Conservation (phyloP, 2,888 invertebrate species). For the Maniola hyperantus region DNA sequence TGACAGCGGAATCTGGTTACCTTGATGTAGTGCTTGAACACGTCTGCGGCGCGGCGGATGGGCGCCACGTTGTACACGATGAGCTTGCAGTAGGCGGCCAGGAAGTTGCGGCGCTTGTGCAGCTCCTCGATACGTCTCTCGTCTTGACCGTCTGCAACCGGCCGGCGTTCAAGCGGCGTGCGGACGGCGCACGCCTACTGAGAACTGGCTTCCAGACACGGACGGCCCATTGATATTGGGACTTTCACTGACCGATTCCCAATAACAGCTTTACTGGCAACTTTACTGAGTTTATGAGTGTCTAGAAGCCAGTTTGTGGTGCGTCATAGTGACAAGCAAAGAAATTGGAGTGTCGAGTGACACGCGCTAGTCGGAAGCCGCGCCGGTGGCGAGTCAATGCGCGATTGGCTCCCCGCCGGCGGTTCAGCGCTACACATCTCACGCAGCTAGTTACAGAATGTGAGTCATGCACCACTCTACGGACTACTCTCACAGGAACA, state of each 20-base stretch:
- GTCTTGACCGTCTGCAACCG: conserved; percentile 90
- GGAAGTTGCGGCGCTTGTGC: conserved; percentile 96
- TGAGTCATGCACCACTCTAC: conserved; percentile 47
- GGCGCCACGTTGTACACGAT: conserved; percentile 98
- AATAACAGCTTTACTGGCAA: not conserved
- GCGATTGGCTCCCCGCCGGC: conserved; percentile 9
- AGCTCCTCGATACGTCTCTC: conserved; percentile 98
- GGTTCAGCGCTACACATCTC: conserved; percentile 22
- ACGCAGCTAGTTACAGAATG: conserved; percentile 24
- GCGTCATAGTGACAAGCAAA: conserved; percentile 22
- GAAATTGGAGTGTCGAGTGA: conserved; percentile 15
- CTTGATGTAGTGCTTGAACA: conserved; percentile 98
- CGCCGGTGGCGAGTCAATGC: not conserved
- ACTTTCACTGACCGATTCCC: not conserved
- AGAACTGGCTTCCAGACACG: not conserved
- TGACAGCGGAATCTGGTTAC: no score
- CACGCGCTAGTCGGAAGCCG: conserved; percentile 16
- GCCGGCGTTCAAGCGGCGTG: conserved; percentile 20
- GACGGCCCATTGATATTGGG: not conserved
- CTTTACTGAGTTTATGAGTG: not conserved
- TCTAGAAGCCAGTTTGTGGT: conserved; percentile 24
- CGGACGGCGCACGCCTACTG: conserved; percentile 6
- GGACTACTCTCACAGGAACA: conserved; percentile 42
- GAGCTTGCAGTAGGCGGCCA: conserved; percentile 98
- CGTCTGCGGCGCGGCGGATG: conserved; percentile 94